Evolutionary conservation across 2,888 invertebrate species (phyloP).

Genomic region (Hyposoter dolosus): DNA sequence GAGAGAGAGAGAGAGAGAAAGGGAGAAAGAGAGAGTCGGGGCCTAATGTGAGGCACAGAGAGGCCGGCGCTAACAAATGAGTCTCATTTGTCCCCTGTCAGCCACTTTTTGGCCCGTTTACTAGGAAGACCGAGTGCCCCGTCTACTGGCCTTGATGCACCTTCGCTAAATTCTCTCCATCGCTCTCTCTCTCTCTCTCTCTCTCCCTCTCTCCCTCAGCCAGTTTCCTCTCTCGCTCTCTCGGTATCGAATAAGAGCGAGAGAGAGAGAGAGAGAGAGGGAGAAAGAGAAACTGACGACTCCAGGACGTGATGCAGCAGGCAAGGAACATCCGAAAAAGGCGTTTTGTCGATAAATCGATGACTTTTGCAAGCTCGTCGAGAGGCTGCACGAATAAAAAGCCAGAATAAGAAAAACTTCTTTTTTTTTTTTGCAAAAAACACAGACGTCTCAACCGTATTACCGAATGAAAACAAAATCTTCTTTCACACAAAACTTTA

Average conservation of each 20-base stretch:
- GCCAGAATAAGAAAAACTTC: neutral
- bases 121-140: constrained; percentile 72
- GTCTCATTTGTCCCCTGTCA: constrained; percentile 81
- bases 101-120: constrained; percentile 78
- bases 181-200: constrained; percentile 1
- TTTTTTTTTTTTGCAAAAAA: neutral
- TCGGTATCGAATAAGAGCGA: constrained; percentile 58
- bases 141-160: constrained; percentile 77
- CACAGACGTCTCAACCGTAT: too few species aligned
- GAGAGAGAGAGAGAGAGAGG: constrained; percentile 63
- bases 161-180: constrained; percentile 60
- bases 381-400: constrained; percentile 30
- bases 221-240: neutral
- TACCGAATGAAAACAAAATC: neutral
- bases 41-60: constrained; percentile 70
- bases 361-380: constrained; percentile 27
- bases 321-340: constrained; percentile 42
- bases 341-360: constrained; percentile 52
- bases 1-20: constrained; percentile 28
- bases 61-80: constrained; percentile 80
- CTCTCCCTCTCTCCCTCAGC: neutral
- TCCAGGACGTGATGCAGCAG: constrained; percentile 24
- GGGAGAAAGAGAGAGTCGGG: constrained; percentile 20
- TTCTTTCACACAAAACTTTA: neutral
- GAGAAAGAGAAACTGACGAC: constrained; percentile 52